A percentile compares a stretch with the other conserved stretches of the same genome.
Conservation (phyloP, 2,113 vertebrate species). For the Hymenochirus boettgeri region DNA sequence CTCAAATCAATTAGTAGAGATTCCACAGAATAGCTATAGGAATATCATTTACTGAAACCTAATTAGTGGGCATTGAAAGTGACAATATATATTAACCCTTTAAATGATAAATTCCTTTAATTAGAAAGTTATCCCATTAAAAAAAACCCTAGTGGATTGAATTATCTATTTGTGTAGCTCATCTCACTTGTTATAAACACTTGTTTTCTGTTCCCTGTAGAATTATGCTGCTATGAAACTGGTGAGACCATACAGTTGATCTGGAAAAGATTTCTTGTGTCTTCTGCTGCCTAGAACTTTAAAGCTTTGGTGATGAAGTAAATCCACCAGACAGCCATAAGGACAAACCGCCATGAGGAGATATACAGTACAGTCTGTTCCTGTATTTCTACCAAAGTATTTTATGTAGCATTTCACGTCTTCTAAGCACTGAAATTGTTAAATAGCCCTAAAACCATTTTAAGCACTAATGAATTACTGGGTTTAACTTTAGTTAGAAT, state of each 20-base stretch:
- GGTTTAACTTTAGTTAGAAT: too few species aligned
- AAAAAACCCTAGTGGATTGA: too few species aligned
- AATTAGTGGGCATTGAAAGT: too few species aligned
- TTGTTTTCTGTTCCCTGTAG: conserved; percentile 52
- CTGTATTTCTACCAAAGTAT: neutral
- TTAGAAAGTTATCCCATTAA: too few species aligned
- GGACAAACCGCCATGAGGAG: neutral
- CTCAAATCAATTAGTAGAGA: too few species aligned
- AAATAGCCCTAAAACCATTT: too few species aligned
- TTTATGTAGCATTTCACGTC: neutral
- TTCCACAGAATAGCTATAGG: too few species aligned
- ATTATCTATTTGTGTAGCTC: too few species aligned
- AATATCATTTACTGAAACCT: too few species aligned
- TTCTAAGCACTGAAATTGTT: neutral
- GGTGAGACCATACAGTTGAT: conserved; percentile 81
- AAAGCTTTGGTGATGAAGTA: neutral
- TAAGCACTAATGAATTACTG: neutral
- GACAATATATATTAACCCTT: too few species aligned
- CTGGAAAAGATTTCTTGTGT: neutral
- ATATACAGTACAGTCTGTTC: neutral
- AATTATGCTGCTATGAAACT: conserved; percentile 96
- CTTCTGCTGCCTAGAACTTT: neutral
- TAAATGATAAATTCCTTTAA: too few species aligned
- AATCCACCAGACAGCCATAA: too few species aligned
- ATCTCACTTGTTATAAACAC: neutral